Base-by-base conservation (phyloP, 2,797 vertebrate genomes). In the Vultur gryphus region DNA sequence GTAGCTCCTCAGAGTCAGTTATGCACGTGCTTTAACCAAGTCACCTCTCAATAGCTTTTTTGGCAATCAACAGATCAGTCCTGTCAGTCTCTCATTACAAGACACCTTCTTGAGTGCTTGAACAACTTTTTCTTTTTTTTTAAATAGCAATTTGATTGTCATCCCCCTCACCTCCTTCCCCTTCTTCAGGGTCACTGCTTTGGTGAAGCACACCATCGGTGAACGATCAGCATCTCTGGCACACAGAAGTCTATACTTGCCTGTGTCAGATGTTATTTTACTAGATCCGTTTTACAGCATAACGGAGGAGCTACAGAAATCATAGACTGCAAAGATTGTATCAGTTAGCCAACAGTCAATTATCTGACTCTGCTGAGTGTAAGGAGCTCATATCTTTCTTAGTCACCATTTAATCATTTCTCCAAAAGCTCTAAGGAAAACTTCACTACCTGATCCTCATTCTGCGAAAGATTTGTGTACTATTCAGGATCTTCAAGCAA, bases 1-100 rank as follows among this genome's bases (percentile, higher is more conserved):
- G 55, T 20, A 91, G 87, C 31, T 95, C 79, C 79, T 93, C 43
- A 8, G 58, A 83, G 88, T 89, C 90, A 87, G 25, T 94, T 90
- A 91, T 18, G 64, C 52, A 85, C 4, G 2, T 64, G 87, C 72
- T 91, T 90, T 92, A 91, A 91, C 76, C 72, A 94, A 87, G 52
- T 65, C 85, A 93, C 79, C 51, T 81, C 57, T 84, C 89, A 54
- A 75, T 16, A 89, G 72, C 35, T 71, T 85, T 87, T 73, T 21
- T 64, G 61, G 81, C 75, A 73, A 85, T 61, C 84, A 92, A 25
- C 55, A 80, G 78, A 62, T 65, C 46, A n/a, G 33, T n/a, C 58
- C 84, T 24, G n/a, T 83, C 37, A 39, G 44, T 49, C n/a, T 62
- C 24, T 46, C 51, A n/a, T 37, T 35, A 84, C 33, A 88, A 87